Conservation (phyloP, 2,888 invertebrate genomes). For the Tuberolachnus salignus region DNA sequence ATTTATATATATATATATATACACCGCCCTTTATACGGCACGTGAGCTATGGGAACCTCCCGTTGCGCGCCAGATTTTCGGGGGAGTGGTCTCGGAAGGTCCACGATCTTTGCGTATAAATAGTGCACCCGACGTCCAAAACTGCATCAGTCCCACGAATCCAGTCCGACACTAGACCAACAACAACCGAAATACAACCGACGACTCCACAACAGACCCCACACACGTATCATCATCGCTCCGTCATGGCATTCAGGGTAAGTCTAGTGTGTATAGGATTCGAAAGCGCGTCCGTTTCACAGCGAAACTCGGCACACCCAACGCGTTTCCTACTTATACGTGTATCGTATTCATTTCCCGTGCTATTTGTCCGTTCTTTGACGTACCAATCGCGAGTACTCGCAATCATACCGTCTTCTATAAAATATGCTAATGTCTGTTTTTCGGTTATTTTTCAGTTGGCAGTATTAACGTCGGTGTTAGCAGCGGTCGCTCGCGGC, state of each 20-base stretch:
- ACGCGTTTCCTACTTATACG: no score
- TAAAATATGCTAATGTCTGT: no score
- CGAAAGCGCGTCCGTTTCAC: no score
- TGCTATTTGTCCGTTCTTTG: no score
- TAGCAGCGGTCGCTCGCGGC: constrained; percentile 59
- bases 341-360: no score
- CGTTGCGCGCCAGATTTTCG: not conserved
- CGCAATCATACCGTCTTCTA: no score
- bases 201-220: not conserved
- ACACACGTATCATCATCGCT: not conserved
- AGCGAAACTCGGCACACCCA: no score
- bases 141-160: constrained; percentile 5
- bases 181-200: not conserved
- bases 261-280: not conserved
- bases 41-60: not conserved
- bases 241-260: constrained; percentile 29
- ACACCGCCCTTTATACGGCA: not conserved
- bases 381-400: no score
- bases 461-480: constrained; percentile 60
- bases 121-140: constrained; percentile 3
- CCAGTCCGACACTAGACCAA: not conserved
- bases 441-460: constrained; percentile 56
- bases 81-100: constrained; percentile 39
- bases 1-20: no score
- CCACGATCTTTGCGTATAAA: constrained; percentile 25